phyloP scores from a whole-genome alignment of 2,113 vertebrate genomes.

The Empidonax alnorum region DNA sequence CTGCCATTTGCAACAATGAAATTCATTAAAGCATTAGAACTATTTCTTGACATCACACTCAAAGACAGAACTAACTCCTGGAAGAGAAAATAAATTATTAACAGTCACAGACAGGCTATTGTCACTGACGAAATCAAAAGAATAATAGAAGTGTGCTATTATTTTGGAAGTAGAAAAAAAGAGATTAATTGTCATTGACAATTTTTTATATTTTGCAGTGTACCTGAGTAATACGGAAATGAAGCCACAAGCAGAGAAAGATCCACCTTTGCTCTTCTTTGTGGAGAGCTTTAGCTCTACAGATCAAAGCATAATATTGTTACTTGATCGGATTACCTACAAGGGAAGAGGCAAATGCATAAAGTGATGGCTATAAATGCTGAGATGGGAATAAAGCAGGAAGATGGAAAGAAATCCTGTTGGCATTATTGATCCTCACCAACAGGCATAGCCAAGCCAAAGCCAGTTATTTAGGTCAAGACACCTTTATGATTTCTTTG shows the following conservation, averaged over 20 bases:
- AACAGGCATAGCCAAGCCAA: neutral
- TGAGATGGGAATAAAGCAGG: neutral
- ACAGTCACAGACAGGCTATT: neutral
- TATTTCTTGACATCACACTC: neutral
- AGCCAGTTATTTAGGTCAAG: neutral
- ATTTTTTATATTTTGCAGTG: neutral
- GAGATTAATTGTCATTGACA: neutral
- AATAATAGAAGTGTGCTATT: neutral
- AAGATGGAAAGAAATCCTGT: neutral
- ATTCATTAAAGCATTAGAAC: neutral
- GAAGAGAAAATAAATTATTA: neutral
- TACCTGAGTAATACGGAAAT: neutral
- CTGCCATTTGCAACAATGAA: neutral
- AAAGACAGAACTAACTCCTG: neutral
- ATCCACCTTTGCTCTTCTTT: neutral
- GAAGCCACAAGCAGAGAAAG: neutral
- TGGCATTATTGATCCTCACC: neutral
- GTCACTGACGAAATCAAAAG: neutral
- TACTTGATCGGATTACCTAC: neutral
- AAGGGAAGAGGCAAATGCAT: neutral
- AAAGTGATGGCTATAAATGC: neutral
- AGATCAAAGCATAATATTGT: neutral
- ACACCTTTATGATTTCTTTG: neutral
- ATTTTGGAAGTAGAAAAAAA: neutral
- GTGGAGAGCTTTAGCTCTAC: neutral